Evolutionary conservation across 2,113 vertebrate species (phyloP).

Genomic region (Geococcyx californianus): DNA sequence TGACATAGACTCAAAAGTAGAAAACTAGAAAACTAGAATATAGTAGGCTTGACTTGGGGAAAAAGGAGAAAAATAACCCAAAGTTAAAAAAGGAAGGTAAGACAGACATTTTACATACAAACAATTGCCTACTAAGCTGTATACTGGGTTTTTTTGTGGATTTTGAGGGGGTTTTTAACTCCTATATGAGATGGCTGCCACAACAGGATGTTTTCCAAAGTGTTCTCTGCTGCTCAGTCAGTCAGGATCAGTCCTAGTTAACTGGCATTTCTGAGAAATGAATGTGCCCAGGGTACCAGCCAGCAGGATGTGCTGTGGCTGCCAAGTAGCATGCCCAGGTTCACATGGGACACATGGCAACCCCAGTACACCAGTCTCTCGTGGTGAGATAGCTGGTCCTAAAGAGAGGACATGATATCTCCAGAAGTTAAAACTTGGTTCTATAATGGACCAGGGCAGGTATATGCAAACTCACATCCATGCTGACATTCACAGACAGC

Average conservation of each 20-base stretch:
- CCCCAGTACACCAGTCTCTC: neutral
- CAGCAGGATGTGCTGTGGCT: neutral
- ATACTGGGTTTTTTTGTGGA: too few relatives aligned
- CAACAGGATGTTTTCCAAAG: neutral
- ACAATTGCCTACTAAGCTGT: neutral
- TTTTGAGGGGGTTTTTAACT: neutral
- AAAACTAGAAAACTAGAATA: neutral
- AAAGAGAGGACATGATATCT: neutral
- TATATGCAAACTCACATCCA: neutral
- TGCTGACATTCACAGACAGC: neutral
- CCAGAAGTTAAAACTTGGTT: neutral
- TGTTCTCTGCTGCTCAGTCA: neutral
- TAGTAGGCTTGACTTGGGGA: neutral
- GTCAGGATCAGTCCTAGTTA: neutral
- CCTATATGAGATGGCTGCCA: neutral
- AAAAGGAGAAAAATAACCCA: neutral
- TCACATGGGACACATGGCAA: neutral
- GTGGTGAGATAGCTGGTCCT: neutral
- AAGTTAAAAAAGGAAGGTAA: neutral
- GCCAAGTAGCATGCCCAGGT: rapidly evolving
- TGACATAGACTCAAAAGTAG: neutral
- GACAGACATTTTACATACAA: neutral
- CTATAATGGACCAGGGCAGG: neutral
- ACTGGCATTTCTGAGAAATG: neutral
- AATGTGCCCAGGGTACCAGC: neutral